Evolutionary conservation across 1,140 invertebrate genomes (phyloP), one percentile per base, ranked within the genome.

Genomic region (Agrypnia vestita): DNA sequence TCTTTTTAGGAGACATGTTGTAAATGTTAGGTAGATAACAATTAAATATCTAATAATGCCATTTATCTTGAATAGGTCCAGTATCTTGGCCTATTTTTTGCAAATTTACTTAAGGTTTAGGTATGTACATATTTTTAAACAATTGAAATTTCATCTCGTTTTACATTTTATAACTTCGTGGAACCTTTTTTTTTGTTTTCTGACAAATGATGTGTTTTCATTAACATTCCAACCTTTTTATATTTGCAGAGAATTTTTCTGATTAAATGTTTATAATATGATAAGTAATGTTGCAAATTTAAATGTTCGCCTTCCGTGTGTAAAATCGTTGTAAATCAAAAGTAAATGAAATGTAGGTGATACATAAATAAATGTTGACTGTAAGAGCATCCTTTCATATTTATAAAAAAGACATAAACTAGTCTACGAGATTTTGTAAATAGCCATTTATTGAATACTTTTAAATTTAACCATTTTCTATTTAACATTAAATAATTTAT

Each of bases 391-490:
- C 25, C 44, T 47, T 71, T 76, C 51, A n/a, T 49, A 19, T 35
- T 46, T 44, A 56, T 51, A 51, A 74, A 62, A n/a, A 71, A 72
- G 64, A 74, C 53, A 56, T 62, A 74, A n/a, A 79, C 77, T 62
- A 79, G 69, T 79, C 77, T 72, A 74, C 55, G 69, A 73, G 78
- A 82, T 78, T 72, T 69, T 83, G 79, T 83, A 83, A 13, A 83
- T 83, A 80, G 11, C 61, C 79, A 76, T 80, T 83, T 83, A 79
- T 83, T 83, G 80, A 75, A 80, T 79, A 83, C 61, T 83, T 72
- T 83, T 81, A 78, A 49, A 76, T 77, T 17, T 64, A 80, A 78
- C 73, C 75, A 76, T 75, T 83, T 83, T 79, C 76, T 80, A 75
- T 73, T 67, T 80, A 82, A 83, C 19, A 51, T 43, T 78, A 76